Conservation (phyloP, 2,888 invertebrate species). For the Brenthis ino region DNA sequence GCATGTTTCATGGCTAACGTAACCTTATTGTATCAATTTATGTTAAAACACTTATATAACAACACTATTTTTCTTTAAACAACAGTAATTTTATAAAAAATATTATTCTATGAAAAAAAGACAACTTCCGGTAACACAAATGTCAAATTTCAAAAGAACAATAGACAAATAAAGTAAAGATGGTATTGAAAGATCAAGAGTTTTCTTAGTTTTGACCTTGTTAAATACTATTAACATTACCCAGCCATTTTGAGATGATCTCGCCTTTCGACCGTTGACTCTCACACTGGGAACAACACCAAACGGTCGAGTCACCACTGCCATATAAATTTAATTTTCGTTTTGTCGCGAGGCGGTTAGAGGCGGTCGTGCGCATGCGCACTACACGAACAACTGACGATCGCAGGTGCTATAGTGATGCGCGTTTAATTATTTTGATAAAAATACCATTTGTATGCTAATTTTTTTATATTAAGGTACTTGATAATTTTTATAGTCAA, state of each 20-base stretch:
- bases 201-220: constrained; percentile 32
- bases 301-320: constrained; percentile 73
- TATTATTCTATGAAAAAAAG: neutral
- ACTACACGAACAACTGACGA: constrained; percentile 69
- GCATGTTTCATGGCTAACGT: neutral
- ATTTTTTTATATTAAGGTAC: constrained; percentile 7
- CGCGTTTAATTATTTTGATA: constrained; percentile 24
- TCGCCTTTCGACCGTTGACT: constrained; percentile 57
- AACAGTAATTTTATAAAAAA: neutral
- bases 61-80: constrained; percentile 20
- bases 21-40: too few species aligned
- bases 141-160: neutral
- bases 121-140: neutral
- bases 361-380: constrained; percentile 75
- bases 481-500: constrained; percentile 5
- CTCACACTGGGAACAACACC: constrained; percentile 69
- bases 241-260: constrained; percentile 65
- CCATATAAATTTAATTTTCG: constrained; percentile 72
- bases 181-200: constrained; percentile 16
- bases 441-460: constrained; percentile 26
- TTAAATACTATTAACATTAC: constrained; percentile 51
- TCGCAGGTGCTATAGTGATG: constrained; percentile 61
- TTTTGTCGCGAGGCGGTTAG: constrained; percentile 44
- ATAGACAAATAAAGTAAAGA: neutral
- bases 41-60: neutral